These are phyloP conservation scores for Pseudomyrmex dendroicus DNA, from an alignment of 1,140 invertebrate species.

Conservation along the genomic window DNA sequence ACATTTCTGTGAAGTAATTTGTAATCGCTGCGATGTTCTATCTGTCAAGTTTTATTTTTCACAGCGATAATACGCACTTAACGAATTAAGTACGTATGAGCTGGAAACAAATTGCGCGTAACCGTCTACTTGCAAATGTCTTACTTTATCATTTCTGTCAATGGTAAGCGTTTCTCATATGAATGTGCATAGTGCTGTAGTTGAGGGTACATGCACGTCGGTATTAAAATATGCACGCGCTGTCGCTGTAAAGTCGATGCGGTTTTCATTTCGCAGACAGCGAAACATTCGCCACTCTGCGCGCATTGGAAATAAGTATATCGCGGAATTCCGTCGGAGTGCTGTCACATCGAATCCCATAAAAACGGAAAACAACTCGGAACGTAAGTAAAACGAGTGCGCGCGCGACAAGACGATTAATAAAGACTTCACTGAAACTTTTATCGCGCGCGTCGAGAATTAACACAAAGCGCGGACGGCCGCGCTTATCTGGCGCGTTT, in stretches of 20 bases:
- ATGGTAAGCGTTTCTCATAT: not conserved
- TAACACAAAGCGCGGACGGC: not conserved
- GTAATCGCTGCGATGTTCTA: not conserved
- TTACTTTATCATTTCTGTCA: not conserved
- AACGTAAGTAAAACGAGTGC: not conserved
- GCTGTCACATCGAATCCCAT: conserved; percentile 5
- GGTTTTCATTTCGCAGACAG: conserved; percentile 12
- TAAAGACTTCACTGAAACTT: conserved; percentile 35
- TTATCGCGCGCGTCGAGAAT: not conserved
- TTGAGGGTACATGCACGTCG: not conserved
- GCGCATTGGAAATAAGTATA: conserved; percentile 5
- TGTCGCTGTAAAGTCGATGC: conserved; percentile 1
- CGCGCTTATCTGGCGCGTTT: not conserved
- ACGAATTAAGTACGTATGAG: not conserved
- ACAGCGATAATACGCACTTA: not conserved
- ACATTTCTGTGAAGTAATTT: not conserved
- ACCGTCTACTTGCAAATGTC: not conserved
- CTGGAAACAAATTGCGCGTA: not conserved
- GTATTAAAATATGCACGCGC: conserved; percentile 39
- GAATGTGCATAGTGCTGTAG: not conserved
- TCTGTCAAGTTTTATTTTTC: not conserved
- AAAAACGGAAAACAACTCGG: conserved; percentile 24
- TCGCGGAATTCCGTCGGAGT: not conserved
- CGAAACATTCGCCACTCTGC: not conserved
- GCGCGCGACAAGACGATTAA: conserved; percentile 2